Conservation (phyloP, 2,113 vertebrate species). For the Ardeotis arabs region DNA sequence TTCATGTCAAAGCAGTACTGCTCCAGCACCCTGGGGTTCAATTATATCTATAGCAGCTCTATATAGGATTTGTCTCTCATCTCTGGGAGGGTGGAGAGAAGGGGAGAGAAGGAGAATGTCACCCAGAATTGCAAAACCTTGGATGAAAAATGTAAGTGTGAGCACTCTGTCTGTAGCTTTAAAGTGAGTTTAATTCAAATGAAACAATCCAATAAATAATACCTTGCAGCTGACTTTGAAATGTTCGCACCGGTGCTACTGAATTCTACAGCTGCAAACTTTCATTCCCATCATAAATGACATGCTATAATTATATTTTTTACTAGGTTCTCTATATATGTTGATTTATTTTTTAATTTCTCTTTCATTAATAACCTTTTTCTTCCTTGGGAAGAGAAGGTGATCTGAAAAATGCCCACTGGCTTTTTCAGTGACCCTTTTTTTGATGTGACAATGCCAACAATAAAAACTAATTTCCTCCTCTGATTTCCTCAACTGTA, state of each 20-base stretch:
- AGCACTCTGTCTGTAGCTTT: slow-evolving; percentile 37
- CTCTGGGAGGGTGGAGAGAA: background rate
- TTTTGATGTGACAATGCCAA: background rate
- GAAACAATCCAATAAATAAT: slow-evolving; percentile 68
- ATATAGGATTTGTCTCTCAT: slow-evolving; percentile 26
- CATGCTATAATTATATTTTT: slow-evolving; percentile 51
- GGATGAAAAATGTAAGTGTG: slow-evolving; percentile 59
- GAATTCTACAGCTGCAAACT: slow-evolving; percentile 43
- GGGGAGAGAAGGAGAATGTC: slow-evolving; percentile 33
- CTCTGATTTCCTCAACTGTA: slow-evolving; percentile 20
- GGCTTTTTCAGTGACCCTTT: background rate
- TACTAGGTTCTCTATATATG: slow-evolving; percentile 7
- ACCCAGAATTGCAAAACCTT: slow-evolving; percentile 36
- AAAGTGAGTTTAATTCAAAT: slow-evolving; percentile 67
- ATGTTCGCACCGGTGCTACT: background rate
- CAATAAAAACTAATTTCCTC: slow-evolving; percentile 60
- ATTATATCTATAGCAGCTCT: slow-evolving; percentile 10
- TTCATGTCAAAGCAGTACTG: slow-evolving; percentile 41
- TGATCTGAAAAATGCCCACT: slow-evolving; percentile 23
- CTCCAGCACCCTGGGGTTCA: slow-evolving; percentile 47
- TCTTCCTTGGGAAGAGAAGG: slow-evolving; percentile 23
- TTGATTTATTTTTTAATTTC: slow-evolving; percentile 62
- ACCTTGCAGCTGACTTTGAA: slow-evolving; percentile 61
- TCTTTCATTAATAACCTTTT: slow-evolving; percentile 45
- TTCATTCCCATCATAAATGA: slow-evolving; percentile 46